These are phyloP conservation scores for Spisula solida DNA, from an alignment of 2,888 invertebrate species.

Conservation along the genomic window DNA sequence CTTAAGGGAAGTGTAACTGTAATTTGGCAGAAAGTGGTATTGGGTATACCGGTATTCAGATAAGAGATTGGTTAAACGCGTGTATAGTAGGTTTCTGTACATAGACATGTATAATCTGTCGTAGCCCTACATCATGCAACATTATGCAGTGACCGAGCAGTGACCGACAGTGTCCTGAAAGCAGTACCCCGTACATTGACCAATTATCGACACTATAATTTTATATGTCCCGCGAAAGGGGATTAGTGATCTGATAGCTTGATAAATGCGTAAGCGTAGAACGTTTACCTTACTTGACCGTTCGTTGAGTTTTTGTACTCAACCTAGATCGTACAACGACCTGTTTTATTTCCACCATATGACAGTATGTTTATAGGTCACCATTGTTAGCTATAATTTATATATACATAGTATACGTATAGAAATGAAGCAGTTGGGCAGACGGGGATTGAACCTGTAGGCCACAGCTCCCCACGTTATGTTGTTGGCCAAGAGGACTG, in stretches of 20 bases:
- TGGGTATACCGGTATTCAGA: neutral
- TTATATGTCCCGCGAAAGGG: neutral
- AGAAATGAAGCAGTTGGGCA: no score
- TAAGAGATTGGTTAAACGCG: neutral
- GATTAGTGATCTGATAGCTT: conserved; percentile 9
- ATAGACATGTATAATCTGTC: no score
- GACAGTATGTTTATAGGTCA: neutral
- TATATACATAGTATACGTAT: no score
- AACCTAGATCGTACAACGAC: neutral
- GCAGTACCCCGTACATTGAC: neutral
- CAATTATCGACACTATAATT: neutral
- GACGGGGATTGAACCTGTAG: no score
- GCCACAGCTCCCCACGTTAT: no score
- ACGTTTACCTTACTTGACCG: conserved; percentile 7
- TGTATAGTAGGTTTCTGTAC: neutral
- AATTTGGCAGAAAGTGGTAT: neutral
- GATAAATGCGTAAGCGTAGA: neutral
- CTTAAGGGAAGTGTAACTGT: no score
- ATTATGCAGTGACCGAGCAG: conserved; percentile 1
- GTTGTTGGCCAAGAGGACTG: no score
- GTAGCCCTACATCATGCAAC: no score
- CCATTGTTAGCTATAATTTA: neutral
- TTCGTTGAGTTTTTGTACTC: neutral
- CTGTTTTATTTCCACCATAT: neutral
- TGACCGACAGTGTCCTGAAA: neutral